Base-by-base conservation (phyloP, 2,113 vertebrate species). In the Eretmochelys imbricata region DNA sequence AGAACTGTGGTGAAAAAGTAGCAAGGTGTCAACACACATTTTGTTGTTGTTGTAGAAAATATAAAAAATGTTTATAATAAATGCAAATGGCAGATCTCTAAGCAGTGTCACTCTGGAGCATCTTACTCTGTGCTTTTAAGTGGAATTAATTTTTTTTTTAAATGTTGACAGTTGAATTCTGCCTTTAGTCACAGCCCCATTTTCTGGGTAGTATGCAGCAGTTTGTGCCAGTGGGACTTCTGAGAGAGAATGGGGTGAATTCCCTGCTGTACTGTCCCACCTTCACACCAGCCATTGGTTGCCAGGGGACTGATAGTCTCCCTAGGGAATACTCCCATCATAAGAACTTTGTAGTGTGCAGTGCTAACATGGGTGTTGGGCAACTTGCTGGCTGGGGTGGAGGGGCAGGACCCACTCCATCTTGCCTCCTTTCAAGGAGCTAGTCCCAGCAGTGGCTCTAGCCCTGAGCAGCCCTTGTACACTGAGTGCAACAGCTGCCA, bases 381-480 rank as follows among this genome's bases (percentile, higher is more conserved):
- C 72, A 76, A 12, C 4, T 5, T 46, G n/a, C 11, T 46, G 72
- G 38, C 10, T 25, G 72, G 5, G 25, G 22, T 42, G 38, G 38
- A 75, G 42, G 38, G 72, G 42, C n/a, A 46, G n/a, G 11, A 46
- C 38, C 12, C 6, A 25, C 38, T 76, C 72, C n/a, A 25, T 76
- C 22, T 46, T 76, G 72, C 11, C 38, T 25, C 22, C 35, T 69
- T 76, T 76, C 38, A 76, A 76, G 20, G 25, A 92, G 83, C 87
- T 91, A 91, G 96, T 86, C 62, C 96, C 91, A 89, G 94, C 24
- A 89, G 91, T 95, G 96, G 82, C 90, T 89, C 80, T 82, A 35
- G 29, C 86, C 97, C 93, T 97, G 91, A 94, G 91, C 90, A 79
- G 90, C 90, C 95, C 96, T 94, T 97, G 89, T 97, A 53, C 78